Base-by-base conservation (phyloP, 1,140 invertebrate genomes). In the Cephus cinctus region DNA sequence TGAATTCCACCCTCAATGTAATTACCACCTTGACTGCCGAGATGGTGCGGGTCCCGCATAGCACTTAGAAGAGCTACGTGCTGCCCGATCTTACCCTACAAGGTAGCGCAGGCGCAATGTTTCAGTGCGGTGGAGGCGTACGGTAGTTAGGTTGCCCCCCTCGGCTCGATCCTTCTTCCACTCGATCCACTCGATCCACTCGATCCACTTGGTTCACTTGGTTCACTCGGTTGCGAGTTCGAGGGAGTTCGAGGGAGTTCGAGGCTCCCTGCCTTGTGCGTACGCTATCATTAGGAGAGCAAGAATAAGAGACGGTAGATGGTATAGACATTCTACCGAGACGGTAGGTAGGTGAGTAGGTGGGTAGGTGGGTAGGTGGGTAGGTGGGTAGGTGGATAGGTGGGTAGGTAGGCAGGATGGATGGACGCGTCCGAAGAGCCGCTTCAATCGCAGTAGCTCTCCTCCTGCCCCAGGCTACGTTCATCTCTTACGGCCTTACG, bases 1-100 rank as follows among this genome's bases (percentile, higher is more conserved):
- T 67, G 64, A 68, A 68, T 68, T 68, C 63, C 64, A 67, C 61
- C 66, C 66, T 68, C 66, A 64, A 62, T 40, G 63, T 62, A 67
- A 65, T 65, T 58, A 65, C 56, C 42, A 52, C 52, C 25, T 27
- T 27, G 36, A 51, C 46, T 39, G 35, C 43, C 47, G 38, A 31
- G 51, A 27, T 49, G 45, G 45, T 60, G 56, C 39, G 52, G 47
- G 53, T 46, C 54, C 46, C 43, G 59, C 53, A 63, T 62, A 63
- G 59, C 64, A 65, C 64, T 67, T 65, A 67, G 59, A 56, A n/a
- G 56, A 52, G 43, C 52, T 63, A 57, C 60, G 60, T 63, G 60
- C 49, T 51, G n/a, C 62, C 47, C 48, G 63, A 61, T 57, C 61
- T 63, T 61, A 63, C 61, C 61, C 52, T 65, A 62, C 50, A 60